Percentiles rank a stretch among this genome's conserved stretches.
Evolutionary conservation across 2,113 vertebrate species (phyloP).

Genomic region (Forbesichthys agassizii): DNA sequence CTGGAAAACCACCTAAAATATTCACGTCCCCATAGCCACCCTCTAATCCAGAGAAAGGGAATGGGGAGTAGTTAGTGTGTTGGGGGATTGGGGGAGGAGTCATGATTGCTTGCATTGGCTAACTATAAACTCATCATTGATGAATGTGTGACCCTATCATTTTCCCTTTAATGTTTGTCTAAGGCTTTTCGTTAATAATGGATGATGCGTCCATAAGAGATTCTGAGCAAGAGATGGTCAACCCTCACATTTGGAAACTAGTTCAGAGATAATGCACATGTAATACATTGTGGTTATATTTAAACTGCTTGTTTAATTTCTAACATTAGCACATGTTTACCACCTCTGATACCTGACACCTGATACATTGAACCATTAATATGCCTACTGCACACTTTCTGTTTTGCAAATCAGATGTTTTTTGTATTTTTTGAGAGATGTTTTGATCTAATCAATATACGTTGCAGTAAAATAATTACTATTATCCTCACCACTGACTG

Average conservation of each 20-base stretch:
- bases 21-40: slow-evolving; percentile 28
- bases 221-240: slow-evolving; percentile 37
- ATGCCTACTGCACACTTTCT: slow-evolving; percentile 7
- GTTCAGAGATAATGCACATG: no score
- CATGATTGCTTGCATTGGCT: slow-evolving; percentile 47
- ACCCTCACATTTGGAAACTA: slow-evolving; percentile 36
- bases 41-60: slow-evolving; percentile 29
- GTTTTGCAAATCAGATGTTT: slow-evolving; percentile 42
- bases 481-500: no score
- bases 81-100: not conserved
- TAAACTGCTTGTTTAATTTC: no score
- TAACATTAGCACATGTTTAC: no score
- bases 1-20: slow-evolving; percentile 65
- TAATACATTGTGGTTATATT: no score
- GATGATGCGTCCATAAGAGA: slow-evolving; percentile 65
- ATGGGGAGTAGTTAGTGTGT: slow-evolving; percentile 13
- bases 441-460: slow-evolving; percentile 12
- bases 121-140: slow-evolving; percentile 58
- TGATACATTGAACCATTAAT: no score
- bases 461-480: not conserved
- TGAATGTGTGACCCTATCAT: slow-evolving; percentile 53
- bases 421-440: not conserved
- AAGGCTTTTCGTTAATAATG: slow-evolving; percentile 57
- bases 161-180: slow-evolving; percentile 62
- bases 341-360: no score